These are phyloP conservation scores for Agapostemon virescens DNA, from an alignment of 2,888 invertebrate species.

Conservation along the genomic window DNA sequence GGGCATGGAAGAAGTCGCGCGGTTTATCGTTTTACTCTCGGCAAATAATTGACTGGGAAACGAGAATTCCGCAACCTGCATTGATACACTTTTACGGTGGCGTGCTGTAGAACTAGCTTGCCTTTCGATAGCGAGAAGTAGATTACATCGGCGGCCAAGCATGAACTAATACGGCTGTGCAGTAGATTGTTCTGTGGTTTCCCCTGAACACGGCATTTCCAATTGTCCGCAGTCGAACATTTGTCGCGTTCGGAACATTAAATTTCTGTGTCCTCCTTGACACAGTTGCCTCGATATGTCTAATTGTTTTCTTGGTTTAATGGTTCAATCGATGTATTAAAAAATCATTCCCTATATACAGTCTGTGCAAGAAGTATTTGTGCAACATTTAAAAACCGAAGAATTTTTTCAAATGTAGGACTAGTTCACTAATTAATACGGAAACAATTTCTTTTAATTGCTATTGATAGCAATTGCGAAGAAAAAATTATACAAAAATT, in stretches of 20 bases:
- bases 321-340: too few relatives aligned
- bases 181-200: slow-evolving; percentile 11
- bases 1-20: background rate
- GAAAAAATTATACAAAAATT: too few relatives aligned
- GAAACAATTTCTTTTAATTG: too few relatives aligned
- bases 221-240: slow-evolving; percentile 4
- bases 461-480: too few relatives aligned
- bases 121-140: slow-evolving; percentile 47
- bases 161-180: slow-evolving; percentile 18
- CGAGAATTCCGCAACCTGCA: slow-evolving; percentile 38
- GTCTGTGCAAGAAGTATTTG: too few relatives aligned
- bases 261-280: background rate
- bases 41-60: slow-evolving; percentile 28
- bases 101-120: slow-evolving; percentile 33
- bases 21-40: slow-evolving; percentile 18
- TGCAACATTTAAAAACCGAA: too few relatives aligned
- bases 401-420: too few relatives aligned
- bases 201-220: background rate
- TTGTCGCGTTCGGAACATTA: background rate
- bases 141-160: slow-evolving; percentile 15
- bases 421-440: too few relatives aligned
- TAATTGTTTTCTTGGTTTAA: background rate
- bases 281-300: background rate
- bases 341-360: too few relatives aligned
- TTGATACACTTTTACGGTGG: slow-evolving; percentile 17